phyloP scores from a whole-genome alignment of 2,797 vertebrate genomes.

The Chlorospingus flavigularis region DNA sequence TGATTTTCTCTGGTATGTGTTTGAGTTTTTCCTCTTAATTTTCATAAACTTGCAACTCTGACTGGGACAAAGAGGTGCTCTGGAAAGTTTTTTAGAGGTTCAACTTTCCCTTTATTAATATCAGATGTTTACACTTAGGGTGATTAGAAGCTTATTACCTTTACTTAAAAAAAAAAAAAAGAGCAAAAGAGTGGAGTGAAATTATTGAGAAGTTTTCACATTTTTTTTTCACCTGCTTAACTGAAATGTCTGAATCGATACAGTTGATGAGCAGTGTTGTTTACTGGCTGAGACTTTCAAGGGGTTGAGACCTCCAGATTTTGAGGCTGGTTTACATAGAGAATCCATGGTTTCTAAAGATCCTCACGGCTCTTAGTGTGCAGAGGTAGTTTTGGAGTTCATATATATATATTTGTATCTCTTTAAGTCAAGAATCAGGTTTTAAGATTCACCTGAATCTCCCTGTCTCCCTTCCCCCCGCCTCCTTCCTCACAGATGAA shows the following conservation, averaged over 20 bases:
- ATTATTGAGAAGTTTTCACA: background rate
- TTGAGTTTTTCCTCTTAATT: conserved; percentile 7
- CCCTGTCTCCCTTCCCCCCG: rapidly evolving
- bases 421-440: background rate
- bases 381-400: background rate
- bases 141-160: background rate
- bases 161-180: background rate
- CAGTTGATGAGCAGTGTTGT: background rate
- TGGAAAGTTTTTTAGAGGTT: background rate
- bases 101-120: background rate
- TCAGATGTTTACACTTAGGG: background rate
- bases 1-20: conserved; percentile 2
- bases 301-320: background rate
- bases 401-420: background rate
- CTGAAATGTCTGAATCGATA: background rate
- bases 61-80: background rate
- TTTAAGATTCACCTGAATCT: conserved; percentile 22
- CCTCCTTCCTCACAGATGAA: background rate
- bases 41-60: background rate
- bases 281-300: background rate
- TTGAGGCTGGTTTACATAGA: background rate
- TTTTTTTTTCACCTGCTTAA: background rate
- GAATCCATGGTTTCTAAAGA: background rate
- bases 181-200: background rate
- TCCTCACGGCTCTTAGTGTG: background rate